Conservation (phyloP, 2,113 vertebrate genomes). For the Abramis brama region DNA sequence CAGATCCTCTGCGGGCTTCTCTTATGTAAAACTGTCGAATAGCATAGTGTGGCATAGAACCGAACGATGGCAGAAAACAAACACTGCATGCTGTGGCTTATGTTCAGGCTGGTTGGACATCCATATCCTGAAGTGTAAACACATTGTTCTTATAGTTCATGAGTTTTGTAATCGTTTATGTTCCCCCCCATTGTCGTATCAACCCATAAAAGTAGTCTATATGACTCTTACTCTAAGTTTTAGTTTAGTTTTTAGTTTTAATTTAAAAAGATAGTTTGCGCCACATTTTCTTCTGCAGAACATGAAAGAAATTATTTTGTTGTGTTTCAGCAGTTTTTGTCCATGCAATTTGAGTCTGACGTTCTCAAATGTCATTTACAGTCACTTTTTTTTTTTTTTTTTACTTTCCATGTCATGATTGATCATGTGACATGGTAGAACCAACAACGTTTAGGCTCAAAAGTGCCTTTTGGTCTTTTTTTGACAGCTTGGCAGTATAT, state of each 20-base stretch:
- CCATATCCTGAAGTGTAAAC: background rate
- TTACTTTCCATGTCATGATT: background rate
- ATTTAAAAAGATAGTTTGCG: background rate
- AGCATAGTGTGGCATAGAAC: background rate
- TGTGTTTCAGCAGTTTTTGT: background rate
- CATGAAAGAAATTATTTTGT: background rate
- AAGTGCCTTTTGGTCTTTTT: too few species aligned
- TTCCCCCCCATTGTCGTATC: background rate
- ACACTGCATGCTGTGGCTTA: background rate
- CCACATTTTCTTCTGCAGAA: too few species aligned
- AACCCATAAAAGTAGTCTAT: background rate
- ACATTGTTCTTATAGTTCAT: background rate
- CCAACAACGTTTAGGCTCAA: background rate
- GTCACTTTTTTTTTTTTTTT: background rate
- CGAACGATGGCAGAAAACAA: background rate
- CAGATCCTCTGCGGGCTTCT: slow-evolving; percentile 21
- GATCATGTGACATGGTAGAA: background rate
- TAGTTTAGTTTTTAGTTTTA: too few species aligned
- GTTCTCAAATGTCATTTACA: background rate
- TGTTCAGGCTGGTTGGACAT: background rate
- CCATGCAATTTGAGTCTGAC: background rate
- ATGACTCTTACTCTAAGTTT: background rate
- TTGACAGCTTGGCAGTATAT: too few species aligned
- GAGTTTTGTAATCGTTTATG: background rate
- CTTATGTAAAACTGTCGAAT: slow-evolving; percentile 25